A percentile compares a stretch with the other conserved stretches of the same genome.
Evolutionary conservation across 2,888 invertebrate genomes (phyloP).

Genomic region (Furcula furcula): DNA sequence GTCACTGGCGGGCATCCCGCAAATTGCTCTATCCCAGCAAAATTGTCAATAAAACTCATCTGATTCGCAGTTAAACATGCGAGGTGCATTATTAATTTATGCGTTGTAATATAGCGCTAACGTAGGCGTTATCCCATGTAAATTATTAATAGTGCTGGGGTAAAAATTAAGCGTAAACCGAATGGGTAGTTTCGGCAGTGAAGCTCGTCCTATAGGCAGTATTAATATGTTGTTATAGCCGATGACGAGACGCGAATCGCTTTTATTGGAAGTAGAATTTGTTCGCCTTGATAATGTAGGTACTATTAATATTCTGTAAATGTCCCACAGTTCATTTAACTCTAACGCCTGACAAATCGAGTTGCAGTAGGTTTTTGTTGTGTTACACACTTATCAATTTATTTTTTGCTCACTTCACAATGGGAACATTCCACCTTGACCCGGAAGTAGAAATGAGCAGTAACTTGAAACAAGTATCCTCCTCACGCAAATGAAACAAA

Average conservation of each 20-base stretch:
- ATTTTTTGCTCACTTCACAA: conserved; percentile 8
- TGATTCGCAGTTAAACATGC: conserved; percentile 82
- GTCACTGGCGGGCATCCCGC: conserved; percentile 74
- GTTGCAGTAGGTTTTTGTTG: neutral
- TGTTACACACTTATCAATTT: conserved; percentile 3
- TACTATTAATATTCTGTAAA: neutral
- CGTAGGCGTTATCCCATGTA: conserved; percentile 77
- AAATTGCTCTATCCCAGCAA: conserved; percentile 81
- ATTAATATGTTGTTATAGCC: conserved; percentile 68
- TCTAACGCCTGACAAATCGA: neutral
- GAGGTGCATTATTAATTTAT: conserved; percentile 81
- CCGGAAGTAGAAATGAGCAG: conserved; percentile 29
- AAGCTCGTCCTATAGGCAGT: conserved; percentile 69
- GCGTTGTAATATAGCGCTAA: conserved; percentile 80
- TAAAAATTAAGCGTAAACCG: conserved; percentile 81
- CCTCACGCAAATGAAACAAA: conserved; percentile 37
- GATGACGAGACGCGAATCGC: conserved; percentile 49
- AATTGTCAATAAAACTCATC: conserved; percentile 82
- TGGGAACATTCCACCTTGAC: conserved; percentile 17
- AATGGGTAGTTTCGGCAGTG: conserved; percentile 77
- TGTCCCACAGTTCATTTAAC: neutral
- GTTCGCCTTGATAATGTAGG: conserved; percentile 7
- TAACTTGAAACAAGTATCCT: conserved; percentile 42
- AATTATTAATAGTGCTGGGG: conserved; percentile 81
- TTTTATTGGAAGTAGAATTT: conserved; percentile 42